These are phyloP conservation scores for Atherinomorus stipes DNA, from an alignment of 2,113 vertebrate species.

Conservation along the genomic window DNA sequence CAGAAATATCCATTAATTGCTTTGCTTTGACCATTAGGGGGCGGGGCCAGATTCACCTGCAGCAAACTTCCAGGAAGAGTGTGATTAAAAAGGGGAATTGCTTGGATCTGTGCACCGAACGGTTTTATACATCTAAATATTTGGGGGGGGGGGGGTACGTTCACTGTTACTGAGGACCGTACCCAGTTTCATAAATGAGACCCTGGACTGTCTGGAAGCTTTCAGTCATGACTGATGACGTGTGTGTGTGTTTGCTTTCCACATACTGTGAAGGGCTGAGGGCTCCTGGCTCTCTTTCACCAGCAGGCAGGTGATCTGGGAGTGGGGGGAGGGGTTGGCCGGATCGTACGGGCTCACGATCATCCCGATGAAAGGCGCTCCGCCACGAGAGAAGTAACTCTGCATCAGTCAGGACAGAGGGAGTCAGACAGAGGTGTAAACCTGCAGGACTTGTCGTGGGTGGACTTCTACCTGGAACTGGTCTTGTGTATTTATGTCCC, in stretches of 20 bases:
- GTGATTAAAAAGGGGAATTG: no score
- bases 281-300: slow-evolving; percentile 90
- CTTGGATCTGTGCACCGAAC: no score
- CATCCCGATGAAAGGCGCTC: slow-evolving; percentile 97
- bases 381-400: slow-evolving; percentile 97
- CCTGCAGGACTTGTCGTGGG: neutral
- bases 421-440: neutral
- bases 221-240: neutral
- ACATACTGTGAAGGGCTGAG: slow-evolving; percentile 90
- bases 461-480: slow-evolving; percentile 91
- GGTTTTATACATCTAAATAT: no score
- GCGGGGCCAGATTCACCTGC: no score
- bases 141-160: no score
- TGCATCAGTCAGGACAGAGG: slow-evolving; percentile 57
- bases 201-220: slow-evolving; percentile 27
- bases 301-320: slow-evolving; percentile 94
- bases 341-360: slow-evolving; percentile 98
- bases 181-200: no score
- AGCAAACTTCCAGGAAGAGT: no score
- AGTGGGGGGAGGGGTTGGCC: slow-evolving; percentile 91
- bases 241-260: slow-evolving; percentile 2
- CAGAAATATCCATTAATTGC: no score
- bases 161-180: no score
- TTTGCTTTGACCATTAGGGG: no score
- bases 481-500: slow-evolving; percentile 96